These are phyloP conservation scores for Trichosurus vulpecula DNA, from an alignment of 2,797 vertebrate genomes.

Conservation along the genomic window DNA sequence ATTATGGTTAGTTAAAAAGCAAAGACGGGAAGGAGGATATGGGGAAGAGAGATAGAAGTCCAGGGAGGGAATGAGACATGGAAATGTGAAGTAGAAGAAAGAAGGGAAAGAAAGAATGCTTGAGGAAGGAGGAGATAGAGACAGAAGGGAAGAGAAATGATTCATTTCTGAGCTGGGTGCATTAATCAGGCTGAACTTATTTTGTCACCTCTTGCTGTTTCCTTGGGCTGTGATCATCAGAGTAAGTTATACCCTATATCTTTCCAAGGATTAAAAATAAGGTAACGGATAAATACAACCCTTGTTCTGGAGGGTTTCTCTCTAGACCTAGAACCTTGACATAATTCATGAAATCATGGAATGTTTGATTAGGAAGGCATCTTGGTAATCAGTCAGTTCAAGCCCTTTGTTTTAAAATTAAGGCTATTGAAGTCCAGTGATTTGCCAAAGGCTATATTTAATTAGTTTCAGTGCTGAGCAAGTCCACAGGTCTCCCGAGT, in stretches of 20 bases:
- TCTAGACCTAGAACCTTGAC: not conserved
- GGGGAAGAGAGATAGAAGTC: not conserved
- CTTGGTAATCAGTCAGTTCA: not conserved
- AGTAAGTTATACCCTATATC: not conserved
- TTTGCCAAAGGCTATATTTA: not conserved
- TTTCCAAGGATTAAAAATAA: not conserved
- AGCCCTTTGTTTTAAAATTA: not conserved
- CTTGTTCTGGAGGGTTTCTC: not conserved
- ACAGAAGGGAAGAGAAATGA: slow-evolving; percentile 2
- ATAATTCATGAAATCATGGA: not conserved
- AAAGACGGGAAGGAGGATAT: not conserved
- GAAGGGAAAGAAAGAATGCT: not conserved
- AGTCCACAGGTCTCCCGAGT: not conserved
- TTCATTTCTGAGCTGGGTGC: not conserved
- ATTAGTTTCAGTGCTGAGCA: not conserved
- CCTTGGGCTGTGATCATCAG: not conserved
- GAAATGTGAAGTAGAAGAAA: not conserved
- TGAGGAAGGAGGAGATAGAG: not conserved
- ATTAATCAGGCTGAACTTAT: not conserved
- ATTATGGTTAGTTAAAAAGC: not conserved
- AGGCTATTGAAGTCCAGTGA: not conserved
- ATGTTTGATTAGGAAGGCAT: not conserved
- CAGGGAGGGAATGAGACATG: not conserved
- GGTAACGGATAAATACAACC: not conserved
- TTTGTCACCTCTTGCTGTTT: not conserved